Conservation (phyloP, 2,888 invertebrate genomes). For the Diplazon laetatorius region DNA sequence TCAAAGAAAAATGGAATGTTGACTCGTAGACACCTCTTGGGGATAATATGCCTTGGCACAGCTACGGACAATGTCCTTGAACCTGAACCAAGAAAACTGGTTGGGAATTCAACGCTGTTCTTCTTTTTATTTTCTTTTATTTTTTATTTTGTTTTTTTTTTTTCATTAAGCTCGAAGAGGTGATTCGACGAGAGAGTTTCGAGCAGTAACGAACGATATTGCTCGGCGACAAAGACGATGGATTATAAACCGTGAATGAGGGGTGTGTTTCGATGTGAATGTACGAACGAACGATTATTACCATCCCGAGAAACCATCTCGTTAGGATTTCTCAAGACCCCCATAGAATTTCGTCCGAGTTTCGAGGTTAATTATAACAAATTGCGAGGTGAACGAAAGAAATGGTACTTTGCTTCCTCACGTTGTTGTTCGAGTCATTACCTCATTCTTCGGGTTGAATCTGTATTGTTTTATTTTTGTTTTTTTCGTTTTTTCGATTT, state of each 20-base stretch:
- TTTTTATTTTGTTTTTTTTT: too few species aligned
- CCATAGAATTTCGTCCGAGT: conserved; percentile 49
- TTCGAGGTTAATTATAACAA: conserved; percentile 62
- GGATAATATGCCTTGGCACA: too few species aligned
- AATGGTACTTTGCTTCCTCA: not conserved
- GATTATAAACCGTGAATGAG: too few species aligned
- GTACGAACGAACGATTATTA: conserved; percentile 57
- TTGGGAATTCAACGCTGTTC: conserved; percentile 1
- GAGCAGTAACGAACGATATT: conserved; percentile 53
- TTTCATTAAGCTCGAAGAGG: conserved; percentile 10
- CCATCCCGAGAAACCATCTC: conserved; percentile 60
- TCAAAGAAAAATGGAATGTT: too few species aligned
- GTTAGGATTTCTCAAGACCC: conserved; percentile 62
- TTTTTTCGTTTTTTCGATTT: too few species aligned
- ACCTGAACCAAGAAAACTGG: not conserved
- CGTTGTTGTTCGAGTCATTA: conserved; percentile 15
- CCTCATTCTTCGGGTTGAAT: not conserved
- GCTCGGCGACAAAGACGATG: not conserved
- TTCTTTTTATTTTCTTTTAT: too few species aligned
- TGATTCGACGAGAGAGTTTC: conserved; percentile 33
- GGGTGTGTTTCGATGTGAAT: too few species aligned
- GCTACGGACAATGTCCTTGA: not conserved
- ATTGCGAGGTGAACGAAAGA: conserved; percentile 30
- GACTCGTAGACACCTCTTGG: too few species aligned
- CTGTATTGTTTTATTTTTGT: too few species aligned